Base-by-base conservation (phyloP, 2,797 vertebrate species). In the Cirrhinus molitorella region DNA sequence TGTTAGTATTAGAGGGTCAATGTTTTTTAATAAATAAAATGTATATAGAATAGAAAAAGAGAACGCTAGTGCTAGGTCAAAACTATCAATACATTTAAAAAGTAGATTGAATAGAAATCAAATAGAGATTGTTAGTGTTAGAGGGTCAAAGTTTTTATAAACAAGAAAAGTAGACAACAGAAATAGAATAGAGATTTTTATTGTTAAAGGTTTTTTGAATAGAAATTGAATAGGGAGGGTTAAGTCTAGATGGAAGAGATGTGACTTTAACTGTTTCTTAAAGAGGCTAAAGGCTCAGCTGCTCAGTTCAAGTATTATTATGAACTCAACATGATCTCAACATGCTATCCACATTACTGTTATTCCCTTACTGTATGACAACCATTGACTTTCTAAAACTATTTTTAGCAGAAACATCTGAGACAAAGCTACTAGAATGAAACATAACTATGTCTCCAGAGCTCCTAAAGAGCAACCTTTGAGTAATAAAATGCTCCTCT, bases 351-450 rank as follows among this genome's bases (percentile, higher is more conserved):
- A 21, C 25, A 70, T 25, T 25, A 59, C 2, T 25, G 13, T 19
- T 13, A 31, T 67, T 67, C 31, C 37, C 17, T 67, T 12, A 21
- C 0, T 67, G 19, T 40, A 7, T 6, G 37, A 43, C 37, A 67
- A 43, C 65, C 23, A n/a, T 55, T 51, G 70, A 51, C 11, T 72
- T 72, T 51, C 70, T 51, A 37, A 37, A 53, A 75, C 31, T n/a
- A 71, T 71, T 71, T 57, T 31, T 43, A 37, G 21, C 3, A n/a
- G 19, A 40, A 37, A 51, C 12, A 67, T 67, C 34, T 55, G 63
- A 68, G 34, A 23, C 23, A 1, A 37, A 57, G 19, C 49, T 49
- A 34, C 45, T 34, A n/a, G 45, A 68, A 67, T 66, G 10, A 51
- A 53, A 55, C 63, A 53, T 53, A 37, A 25, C 43, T 66, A 16